Conservation (phyloP, 35 echinoderm and acorn worm genomes). For the Ophioderma brevispina region DNA sequence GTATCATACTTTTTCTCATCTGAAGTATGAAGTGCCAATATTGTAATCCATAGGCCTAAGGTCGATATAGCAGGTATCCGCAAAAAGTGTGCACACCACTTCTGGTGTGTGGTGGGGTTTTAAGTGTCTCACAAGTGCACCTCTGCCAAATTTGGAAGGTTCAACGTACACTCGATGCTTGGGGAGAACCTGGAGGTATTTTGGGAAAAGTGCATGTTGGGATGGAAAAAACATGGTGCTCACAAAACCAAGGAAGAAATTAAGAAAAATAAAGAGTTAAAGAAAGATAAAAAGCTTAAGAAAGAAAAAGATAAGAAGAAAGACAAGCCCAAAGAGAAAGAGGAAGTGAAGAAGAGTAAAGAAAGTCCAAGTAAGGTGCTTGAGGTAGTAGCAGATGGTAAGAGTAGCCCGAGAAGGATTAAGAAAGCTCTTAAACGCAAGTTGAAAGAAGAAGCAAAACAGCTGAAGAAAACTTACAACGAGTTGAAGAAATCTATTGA, state of each 20-base stretch:
- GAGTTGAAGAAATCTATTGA: constrained; percentile 3
- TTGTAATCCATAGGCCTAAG: too few species aligned
- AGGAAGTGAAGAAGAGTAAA: not conserved
- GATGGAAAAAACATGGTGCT: not conserved
- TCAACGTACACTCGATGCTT: too few species aligned
- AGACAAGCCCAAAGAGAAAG: not conserved
- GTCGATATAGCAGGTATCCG: too few species aligned
- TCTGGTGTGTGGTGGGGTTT: too few species aligned
- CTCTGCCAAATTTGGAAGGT: too few species aligned
- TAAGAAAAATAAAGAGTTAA: not conserved
- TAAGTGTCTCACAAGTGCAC: too few species aligned
- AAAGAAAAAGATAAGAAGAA: not conserved
- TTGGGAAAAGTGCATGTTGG: too few species aligned
- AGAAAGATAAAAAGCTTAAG: not conserved
- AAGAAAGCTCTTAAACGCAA: not conserved
- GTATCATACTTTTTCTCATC: too few species aligned
- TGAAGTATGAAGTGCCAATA: too few species aligned
- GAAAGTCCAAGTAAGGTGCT: not conserved
- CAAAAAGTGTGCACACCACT: too few species aligned
- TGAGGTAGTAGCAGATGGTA: not conserved
- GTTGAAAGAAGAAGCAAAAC: constrained; percentile 4
- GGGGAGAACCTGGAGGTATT: too few species aligned
- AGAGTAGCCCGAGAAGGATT: not conserved
- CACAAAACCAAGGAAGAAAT: not conserved
- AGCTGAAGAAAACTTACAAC: constrained; percentile 7